Conservation (phyloP, 2,113 vertebrate genomes). For the Donacobius atricapilla region DNA sequence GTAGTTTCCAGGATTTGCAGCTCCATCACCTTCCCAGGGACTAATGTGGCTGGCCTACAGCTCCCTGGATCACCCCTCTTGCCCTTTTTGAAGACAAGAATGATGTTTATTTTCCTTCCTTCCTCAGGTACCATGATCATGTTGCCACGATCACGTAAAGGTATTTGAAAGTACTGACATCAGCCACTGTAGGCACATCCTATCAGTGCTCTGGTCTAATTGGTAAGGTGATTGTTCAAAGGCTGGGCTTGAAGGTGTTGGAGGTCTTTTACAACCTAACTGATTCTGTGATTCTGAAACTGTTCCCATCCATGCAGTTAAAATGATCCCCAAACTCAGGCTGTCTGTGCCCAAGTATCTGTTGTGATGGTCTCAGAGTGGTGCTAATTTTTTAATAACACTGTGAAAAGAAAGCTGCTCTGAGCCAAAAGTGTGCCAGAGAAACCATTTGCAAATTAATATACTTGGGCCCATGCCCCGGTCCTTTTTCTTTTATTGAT, state of each 20-base stretch:
- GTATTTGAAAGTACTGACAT: background rate
- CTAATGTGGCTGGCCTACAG: background rate
- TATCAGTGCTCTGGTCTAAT: background rate
- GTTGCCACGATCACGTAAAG: background rate
- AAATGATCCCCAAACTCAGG: background rate
- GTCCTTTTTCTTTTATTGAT: background rate
- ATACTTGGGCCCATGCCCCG: background rate
- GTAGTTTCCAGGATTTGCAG: background rate
- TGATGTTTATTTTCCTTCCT: background rate
- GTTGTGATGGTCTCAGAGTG: background rate
- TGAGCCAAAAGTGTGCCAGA: background rate
- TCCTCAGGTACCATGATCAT: background rate
- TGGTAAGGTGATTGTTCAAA: background rate
- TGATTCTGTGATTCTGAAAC: background rate
- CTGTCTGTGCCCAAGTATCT: background rate
- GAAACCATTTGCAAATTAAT: background rate
- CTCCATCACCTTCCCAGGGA: background rate
- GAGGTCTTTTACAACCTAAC: background rate
- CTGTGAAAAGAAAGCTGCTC: background rate
- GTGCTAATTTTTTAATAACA: background rate
- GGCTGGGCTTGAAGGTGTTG: background rate
- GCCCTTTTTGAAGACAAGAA: background rate
- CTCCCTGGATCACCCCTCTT: background rate
- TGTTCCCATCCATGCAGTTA: background rate
- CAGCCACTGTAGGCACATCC: background rate